phyloP scores from a whole-genome alignment of 1,140 invertebrate species.

The Diuraphis noxia region DNA sequence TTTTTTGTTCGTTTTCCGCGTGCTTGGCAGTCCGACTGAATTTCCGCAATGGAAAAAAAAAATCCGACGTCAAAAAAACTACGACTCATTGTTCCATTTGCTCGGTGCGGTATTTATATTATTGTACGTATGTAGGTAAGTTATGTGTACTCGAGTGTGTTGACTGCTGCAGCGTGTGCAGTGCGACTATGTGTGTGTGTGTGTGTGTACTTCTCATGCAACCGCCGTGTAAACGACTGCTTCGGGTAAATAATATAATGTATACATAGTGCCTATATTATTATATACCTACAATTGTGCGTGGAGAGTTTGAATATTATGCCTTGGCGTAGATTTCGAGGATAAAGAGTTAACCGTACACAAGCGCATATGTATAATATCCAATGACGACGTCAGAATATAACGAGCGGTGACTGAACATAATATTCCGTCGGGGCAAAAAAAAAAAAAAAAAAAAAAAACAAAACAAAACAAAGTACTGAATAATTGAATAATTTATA shows the following conservation, averaged over 20 bases:
- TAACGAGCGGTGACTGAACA: slow-evolving; percentile 3
- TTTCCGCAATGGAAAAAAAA: not conserved
- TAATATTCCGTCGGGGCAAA: not conserved
- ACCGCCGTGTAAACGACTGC: not conserved
- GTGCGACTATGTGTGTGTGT: no score
- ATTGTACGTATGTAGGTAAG: not conserved
- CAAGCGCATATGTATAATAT: no score
- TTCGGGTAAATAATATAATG: not conserved
- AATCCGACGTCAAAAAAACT: not conserved
- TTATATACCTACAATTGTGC: not conserved
- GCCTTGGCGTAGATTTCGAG: not conserved
- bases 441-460: not conserved
- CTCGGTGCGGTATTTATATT: not conserved
- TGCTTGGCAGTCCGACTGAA: not conserved
- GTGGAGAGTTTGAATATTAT: not conserved
- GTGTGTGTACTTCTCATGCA: not conserved
- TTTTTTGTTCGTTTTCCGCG: not conserved
- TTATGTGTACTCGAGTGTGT: not conserved
- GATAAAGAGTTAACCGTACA: not conserved
- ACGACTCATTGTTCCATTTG: not conserved
- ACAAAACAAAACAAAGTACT: no score
- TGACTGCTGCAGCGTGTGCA: not conserved
- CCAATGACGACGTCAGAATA: not conserved
- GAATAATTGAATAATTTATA: no score
- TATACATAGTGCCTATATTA: not conserved